phyloP scores from a whole-genome alignment of 2,888 invertebrate species.

The Ophioninae sp. region DNA sequence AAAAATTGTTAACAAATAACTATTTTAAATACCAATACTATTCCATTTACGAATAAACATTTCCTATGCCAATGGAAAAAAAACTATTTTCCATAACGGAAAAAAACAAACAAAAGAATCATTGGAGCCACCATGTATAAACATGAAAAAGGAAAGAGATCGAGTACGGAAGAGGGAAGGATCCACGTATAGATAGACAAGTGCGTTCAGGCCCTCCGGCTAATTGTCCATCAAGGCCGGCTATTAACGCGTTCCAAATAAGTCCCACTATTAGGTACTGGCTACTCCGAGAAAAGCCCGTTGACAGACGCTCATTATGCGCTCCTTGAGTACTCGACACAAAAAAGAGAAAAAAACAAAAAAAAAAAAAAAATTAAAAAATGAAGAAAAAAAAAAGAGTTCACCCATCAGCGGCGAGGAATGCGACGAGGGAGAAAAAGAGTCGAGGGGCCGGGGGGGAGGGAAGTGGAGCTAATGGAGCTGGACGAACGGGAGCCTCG shows the following conservation, averaged over 20 bases:
- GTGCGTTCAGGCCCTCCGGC: slow-evolving; percentile 54
- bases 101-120: too few species aligned
- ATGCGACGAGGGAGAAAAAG: too few species aligned
- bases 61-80: too few species aligned
- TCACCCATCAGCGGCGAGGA: slow-evolving; percentile 4
- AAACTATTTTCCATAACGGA: too few species aligned
- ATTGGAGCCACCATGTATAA: too few species aligned
- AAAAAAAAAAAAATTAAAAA: background rate
- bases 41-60: too few species aligned
- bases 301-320: slow-evolving; percentile 56
- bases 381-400: background rate
- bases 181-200: background rate
- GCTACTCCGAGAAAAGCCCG: slow-evolving; percentile 51
- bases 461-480: too few species aligned
- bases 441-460: too few species aligned
- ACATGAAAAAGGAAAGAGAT: background rate
- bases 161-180: background rate
- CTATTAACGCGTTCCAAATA: slow-evolving; percentile 58
- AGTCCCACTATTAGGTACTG: slow-evolving; percentile 52
- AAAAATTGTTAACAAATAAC: too few species aligned
- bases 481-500: too few species aligned
- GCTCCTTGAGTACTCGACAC: slow-evolving; percentile 24
- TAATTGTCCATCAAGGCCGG: slow-evolving; percentile 58
- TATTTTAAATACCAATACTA: too few species aligned
- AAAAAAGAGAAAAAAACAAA: slow-evolving; percentile 9